Base-by-base conservation (phyloP, 2,113 vertebrate genomes). In the Gallinago jamesoni region DNA sequence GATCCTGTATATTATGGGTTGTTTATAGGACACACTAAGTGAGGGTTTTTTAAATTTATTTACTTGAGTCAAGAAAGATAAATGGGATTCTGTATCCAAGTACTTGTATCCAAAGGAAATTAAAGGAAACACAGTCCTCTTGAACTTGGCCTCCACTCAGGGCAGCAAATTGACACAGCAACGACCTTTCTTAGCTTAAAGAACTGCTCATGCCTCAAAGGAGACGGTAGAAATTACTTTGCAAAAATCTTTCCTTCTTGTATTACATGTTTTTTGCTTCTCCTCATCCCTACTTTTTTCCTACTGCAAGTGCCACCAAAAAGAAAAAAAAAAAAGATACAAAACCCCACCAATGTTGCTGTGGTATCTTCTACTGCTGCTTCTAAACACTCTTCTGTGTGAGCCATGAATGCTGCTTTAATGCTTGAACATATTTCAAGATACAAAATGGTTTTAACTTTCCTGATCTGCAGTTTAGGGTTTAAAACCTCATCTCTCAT, bases 41-140 rank as follows among this genome's bases (percentile, higher is more conserved):
- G 41, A 84, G 35, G 2, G 16, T 0, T 17, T 8, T 93, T 75
- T 16, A 14, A 73, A 86, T 96, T 84, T 90, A 94, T 83, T 94
- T 94, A 70, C 91, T 97, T 45, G 39, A 84, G 88, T 72, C 41
- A n/a, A 80, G 80, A 68, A 90, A 96, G 92, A 90, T 77, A 88
- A 94, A 89, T 90, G 62, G 69, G 59, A 5, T 48, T 96, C 57
- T 70, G 66, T 37, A 60, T 45, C 53, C 21, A 18, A 86, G 88
- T 59, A 59, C 83, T 86, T 67, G 45, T n/a, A 80, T 55, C 53
- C 20, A 52, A 76, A 94, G 85, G 37, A 94, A 95, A 96, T 56
- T 27, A 80, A 78, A 95, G 91, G 86, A 63, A 75, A 35, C 68
- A 43, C 24, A 39, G 22, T 53, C 45, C 24, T 78, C 92, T 90